Conservation (phyloP, 2,113 vertebrate species). For the Panurus biarmicus region DNA sequence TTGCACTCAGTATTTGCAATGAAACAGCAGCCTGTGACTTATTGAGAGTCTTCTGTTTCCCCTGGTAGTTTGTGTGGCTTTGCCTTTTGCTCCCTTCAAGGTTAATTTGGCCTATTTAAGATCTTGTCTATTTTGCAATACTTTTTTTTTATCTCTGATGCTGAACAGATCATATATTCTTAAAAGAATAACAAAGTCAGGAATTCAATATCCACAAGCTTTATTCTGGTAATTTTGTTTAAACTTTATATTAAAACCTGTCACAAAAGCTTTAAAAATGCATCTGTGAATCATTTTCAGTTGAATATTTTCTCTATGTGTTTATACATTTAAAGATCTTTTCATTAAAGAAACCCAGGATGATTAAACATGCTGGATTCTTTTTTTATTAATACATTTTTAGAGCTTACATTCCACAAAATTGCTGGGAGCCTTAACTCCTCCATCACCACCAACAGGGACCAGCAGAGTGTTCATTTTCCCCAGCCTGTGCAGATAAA, state of each 20-base stretch:
- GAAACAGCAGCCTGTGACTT: neutral
- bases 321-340: slow-evolving; percentile 21
- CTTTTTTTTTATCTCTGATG: neutral
- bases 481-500: neutral
- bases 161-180: neutral
- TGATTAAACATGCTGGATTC: neutral
- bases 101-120: slow-evolving; percentile 1
- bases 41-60: neutral
- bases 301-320: neutral
- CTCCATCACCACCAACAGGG: neutral
- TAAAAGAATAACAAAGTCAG: neutral
- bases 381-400: slow-evolving; percentile 1
- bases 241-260: slow-evolving; percentile 20
- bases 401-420: neutral
- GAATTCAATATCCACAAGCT: neutral
- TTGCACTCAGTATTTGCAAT: neutral
- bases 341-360: neutral
- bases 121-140: neutral
- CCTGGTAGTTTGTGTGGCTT: neutral
- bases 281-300: neutral
- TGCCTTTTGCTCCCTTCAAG: neutral
- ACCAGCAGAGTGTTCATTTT: neutral
- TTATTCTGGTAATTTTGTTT: neutral
- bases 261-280: slow-evolving; percentile 5
- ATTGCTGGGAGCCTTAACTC: slow-evolving; percentile 18